Evolutionary conservation across 2,888 invertebrate species (phyloP), one percentile per base, ranked within the genome.

Genomic region (Eristalis arbustorum): DNA sequence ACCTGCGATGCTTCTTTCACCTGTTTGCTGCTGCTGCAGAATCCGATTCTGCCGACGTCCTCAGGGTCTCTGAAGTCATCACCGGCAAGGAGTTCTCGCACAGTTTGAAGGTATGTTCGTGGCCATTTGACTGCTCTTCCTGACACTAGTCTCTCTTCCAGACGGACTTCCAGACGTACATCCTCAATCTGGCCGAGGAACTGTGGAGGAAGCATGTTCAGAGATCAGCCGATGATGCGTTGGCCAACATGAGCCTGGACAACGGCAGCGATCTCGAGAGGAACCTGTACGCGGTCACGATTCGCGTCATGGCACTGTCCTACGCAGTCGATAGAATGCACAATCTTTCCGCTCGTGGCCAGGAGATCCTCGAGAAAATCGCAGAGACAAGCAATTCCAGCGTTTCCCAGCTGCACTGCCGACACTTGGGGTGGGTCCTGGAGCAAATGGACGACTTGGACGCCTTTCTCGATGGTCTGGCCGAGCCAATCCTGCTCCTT

Each of bases 291-390:
- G 89, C 91, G 23, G 88, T 89, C 0, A 88, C 89, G 22, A 89
- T 93, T 18, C 93, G 93, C 66, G 90, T 92, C 0, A 90, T 91
- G 89, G 90, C 93, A 0, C 71, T 93, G 3, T 89, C 91, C 0
- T 89, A 90, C 34, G 89, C 82, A 0, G 84, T 84, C 5, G 73
- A 88, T 3, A 42, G 37, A 8, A 88, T 88, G 5, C 78, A 88
- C 10, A 85, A 88, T 56, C 77, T 90, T 0, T 81, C 89, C 37
- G 40, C 76, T 1, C 82, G 34, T 0, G 90, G 89, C 0, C 81
- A 89, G 10, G 11, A 25, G 6, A 87, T 92, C 0, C 75, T 92
- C 0, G 79, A 88, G 1, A 89, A 88, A 59, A 69, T 92, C 2
- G 89, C 89, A 0, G 37, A 88, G 3, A 40, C 87, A 2, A 84